These are phyloP conservation scores for Ephydatia muelleri DNA, from an alignment of 37 sponge, comb jelly and placozoan genomes.

Conservation along the genomic window DNA sequence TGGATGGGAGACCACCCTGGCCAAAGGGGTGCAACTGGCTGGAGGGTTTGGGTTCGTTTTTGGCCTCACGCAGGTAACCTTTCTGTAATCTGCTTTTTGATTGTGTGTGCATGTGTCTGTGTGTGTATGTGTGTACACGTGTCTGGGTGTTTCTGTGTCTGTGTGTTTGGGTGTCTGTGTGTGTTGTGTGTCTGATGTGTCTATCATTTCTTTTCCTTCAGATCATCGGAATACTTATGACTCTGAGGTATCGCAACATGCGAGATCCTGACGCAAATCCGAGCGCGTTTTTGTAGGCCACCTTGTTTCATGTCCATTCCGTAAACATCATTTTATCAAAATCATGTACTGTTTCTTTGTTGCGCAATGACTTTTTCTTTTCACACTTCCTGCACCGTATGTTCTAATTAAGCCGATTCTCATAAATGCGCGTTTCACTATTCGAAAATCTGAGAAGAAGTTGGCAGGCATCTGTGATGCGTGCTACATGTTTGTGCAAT, in stretches of 20 bases:
- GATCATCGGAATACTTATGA: conserved; percentile 72
- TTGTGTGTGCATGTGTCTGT: conserved; percentile 6
- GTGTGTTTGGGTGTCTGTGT: conserved; percentile 6
- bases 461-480: background rate
- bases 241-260: conserved; percentile 73
- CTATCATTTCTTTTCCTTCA: conserved; percentile 7
- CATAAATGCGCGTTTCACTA: background rate
- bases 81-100: background rate
- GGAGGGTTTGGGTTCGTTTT: conserved; percentile 83
- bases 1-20: conserved; percentile 36
- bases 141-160: conserved; percentile 8
- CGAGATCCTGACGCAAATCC: conserved; percentile 84
- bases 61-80: conserved; percentile 68
- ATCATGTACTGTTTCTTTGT: conserved; percentile 8
- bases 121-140: background rate
- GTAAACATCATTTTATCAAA: background rate
- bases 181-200: background rate
- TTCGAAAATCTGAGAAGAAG: background rate
- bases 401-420: background rate
- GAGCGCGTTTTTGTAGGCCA: conserved; percentile 43
- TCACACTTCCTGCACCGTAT: background rate
- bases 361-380: no score
- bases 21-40: conserved; percentile 35
- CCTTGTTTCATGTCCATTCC: background rate
- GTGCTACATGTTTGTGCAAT: background rate